Evolutionary conservation across 64 coral and sea anemone genomes (phyloP), one percentile per base, ranked within the genome.

Genomic region (Pachyseris speciosa): DNA sequence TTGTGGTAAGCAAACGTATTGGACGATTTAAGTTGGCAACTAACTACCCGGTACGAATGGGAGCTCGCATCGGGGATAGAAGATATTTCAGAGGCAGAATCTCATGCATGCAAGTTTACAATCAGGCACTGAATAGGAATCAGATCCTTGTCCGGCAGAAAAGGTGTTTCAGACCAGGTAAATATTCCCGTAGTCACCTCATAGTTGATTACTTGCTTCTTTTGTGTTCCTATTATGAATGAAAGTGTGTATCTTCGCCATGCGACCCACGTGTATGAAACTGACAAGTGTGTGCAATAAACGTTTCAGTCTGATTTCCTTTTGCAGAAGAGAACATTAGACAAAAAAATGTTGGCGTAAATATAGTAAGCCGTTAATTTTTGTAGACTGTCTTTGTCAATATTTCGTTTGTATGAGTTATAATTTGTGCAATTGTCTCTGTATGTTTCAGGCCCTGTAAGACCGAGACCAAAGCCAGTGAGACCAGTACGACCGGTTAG

Each of bases 121-220:
- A 55, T 30, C 75, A 48, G 37, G 30, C 75, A 8, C 22, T 80
- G 17, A 80, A 59, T 20, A 38, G 40, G 9, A 90, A 90, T 40
- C 87, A 90, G 47, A 90, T 90, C 39, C 30, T 75, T 3, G 42
- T 75, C 33, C 64, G 72, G 10, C 74, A 90, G 34, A 68, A 19
- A 44, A 65, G 87, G n/a, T 90, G 87, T 36, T 90, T 90, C 57
- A 65, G 38, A 85, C 9, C 38, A 85, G 64, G 81, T 85, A 85
- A 85, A 1, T n/a, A n/a, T 24, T 25, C 6, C 51, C 51, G 7
- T 9, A 9, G 45, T 49, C 7, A 49, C 7, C 45, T 49, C 45
- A 49, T 49, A n/a, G n/a, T n/a, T n/a, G n/a, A n/a, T n/a, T n/a
- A n/a, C n/a, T n/a, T n/a, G n/a, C n/a, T n/a, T n/a, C n/a, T n/a